Base-by-base conservation (phyloP, 2,797 vertebrate species). In the Buphagus erythrorhynchus region DNA sequence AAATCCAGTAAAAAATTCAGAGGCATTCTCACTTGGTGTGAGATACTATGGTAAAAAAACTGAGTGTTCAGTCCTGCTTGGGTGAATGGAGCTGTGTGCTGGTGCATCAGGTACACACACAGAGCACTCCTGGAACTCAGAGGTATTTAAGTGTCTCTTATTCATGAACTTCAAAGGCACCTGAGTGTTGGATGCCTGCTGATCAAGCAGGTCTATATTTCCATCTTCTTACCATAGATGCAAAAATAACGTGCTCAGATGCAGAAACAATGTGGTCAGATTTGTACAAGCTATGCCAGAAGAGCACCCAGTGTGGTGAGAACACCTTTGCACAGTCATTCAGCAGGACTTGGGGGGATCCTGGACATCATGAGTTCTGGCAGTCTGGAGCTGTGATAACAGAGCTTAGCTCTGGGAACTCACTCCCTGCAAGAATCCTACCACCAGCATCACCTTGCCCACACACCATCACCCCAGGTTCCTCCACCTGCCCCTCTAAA, bases 381-480 rank as follows among this genome's bases (percentile, higher is more conserved):
- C 51, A 54, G 29, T 5, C 67, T 61, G 55, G 67, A 91, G 63
- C 57, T 65, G 11, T 10, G 26, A n/a, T 35, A 77, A 28, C 24
- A 75, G 25, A 36, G 25, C 2, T 86, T 14, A 66, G 28, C 46
- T 62, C 18, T 21, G 35, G 58, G 29, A n/a, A 16, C 33, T 31
- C 18, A 2, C 4, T 49, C 26, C 65, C 40, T 26, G 8, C 26
- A 68, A 66, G 20, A 83, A 4, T 45, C 33, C 57, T 71, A 63
- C 52, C 49, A 52, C 29, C 31, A 72, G 62, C 36, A 84, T 17
- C 28, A 4, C 29, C 15, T 7, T 73, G 22, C 46, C 20, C 17
- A 6, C 22, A 6, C 1, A 0, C 46, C 63, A 31, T 71, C 72
- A n/a, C 36, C 12, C 10, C 9, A 3, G 0, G 0, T 6, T 31